Evolutionary conservation across 1,140 invertebrate species (phyloP).

Genomic region (Drosophila lacteicornis): DNA sequence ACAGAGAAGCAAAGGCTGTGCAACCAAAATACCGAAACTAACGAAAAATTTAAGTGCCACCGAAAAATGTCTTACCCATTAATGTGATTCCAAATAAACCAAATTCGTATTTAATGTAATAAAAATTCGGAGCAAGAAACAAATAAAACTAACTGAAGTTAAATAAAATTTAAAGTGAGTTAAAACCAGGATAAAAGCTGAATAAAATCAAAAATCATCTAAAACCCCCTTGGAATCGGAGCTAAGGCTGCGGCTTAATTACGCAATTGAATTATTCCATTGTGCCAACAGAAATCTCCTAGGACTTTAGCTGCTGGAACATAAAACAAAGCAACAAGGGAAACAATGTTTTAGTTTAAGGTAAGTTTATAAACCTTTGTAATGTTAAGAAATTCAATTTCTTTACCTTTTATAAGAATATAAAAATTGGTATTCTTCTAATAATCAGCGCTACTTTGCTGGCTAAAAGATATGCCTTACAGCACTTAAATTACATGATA

Average conservation of each 20-base stretch:
- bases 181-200: background rate
- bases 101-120: constrained; percentile 22
- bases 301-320: background rate
- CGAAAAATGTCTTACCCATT: constrained; percentile 25
- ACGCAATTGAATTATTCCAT: constrained; percentile 46
- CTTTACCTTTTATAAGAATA: too few species aligned
- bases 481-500: background rate
- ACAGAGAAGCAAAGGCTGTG: constrained; percentile 20
- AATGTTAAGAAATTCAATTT: too few species aligned
- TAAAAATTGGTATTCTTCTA: too few species aligned
- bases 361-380: constrained; percentile 25
- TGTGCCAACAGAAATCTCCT: constrained; percentile 4
- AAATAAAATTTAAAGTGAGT: background rate
- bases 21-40: constrained; percentile 6
- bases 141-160: background rate
- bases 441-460: too few species aligned
- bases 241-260: constrained; percentile 38
- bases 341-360: constrained; percentile 42
- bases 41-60: constrained; percentile 2
- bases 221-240: background rate
- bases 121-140: constrained; percentile 2
- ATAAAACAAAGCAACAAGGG: constrained; percentile 5
- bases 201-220: background rate
- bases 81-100: constrained; percentile 35
- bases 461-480: too few species aligned